These are phyloP conservation scores for Mola mola DNA, from an alignment of 2,113 vertebrate genomes.

Conservation along the genomic window DNA sequence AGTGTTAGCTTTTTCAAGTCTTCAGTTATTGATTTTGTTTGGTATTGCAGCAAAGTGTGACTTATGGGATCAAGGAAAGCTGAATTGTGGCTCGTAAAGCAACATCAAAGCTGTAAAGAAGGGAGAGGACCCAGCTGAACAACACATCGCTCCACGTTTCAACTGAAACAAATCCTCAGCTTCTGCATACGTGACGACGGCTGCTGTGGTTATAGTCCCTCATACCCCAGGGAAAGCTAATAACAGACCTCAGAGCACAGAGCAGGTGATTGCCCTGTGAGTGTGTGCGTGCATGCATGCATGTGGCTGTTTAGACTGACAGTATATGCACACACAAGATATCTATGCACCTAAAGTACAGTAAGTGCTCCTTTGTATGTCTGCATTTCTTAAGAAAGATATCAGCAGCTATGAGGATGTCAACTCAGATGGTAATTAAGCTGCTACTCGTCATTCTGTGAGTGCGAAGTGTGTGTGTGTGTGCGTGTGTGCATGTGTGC, in stretches of 20 bases:
- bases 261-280: conserved; percentile 44
- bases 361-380: not conserved
- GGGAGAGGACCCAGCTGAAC: conserved; percentile 10
- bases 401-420: conserved; percentile 62
- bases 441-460: conserved; percentile 51
- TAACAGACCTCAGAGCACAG: conserved; percentile 24
- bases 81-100: conserved; percentile 1
- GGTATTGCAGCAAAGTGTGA: not conserved
- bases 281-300: not conserved
- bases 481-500: not conserved
- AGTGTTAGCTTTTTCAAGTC: no score
- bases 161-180: conserved; percentile 9
- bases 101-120: conserved; percentile 2
- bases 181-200: conserved; percentile 9
- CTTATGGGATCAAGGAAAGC: conserved; percentile 2
- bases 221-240: conserved; percentile 28
- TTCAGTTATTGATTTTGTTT: conserved; percentile 27
- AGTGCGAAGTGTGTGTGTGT: conserved; percentile 13
- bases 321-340: not conserved
- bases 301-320: no score
- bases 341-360: conserved; percentile 3
- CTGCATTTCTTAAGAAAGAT: conserved; percentile 62
- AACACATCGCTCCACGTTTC: conserved; percentile 23
- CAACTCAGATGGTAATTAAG: conserved; percentile 75
- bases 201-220: conserved; percentile 44